Conservation (phyloP, 1,140 invertebrate species). For the Drosophila tani region DNA sequence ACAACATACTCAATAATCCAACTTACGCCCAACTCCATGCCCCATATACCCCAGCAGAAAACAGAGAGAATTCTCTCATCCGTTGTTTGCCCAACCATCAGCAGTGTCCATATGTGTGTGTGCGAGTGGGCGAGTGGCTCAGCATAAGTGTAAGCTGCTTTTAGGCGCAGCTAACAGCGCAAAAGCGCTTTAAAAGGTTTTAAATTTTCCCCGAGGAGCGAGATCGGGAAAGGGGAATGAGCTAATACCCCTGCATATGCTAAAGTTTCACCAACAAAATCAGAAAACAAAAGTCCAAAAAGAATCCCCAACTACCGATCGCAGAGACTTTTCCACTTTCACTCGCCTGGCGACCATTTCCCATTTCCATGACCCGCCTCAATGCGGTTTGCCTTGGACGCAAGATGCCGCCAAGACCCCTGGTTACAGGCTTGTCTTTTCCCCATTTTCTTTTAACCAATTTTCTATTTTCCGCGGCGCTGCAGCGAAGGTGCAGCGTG, state of each 20-base stretch:
- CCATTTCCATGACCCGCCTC: slow-evolving; percentile 58
- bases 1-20: background rate
- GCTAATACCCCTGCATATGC: background rate
- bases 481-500: slow-evolving; percentile 22
- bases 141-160: slow-evolving; percentile 64
- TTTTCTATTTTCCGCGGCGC: slow-evolving; percentile 5
- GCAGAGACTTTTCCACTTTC: slow-evolving; percentile 26
- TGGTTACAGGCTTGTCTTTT: background rate
- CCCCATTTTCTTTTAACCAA: slow-evolving; percentile 18
- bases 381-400: slow-evolving; percentile 54
- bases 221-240: background rate
- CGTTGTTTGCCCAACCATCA: slow-evolving; percentile 50
- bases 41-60: slow-evolving; percentile 5
- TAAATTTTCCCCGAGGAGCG: slow-evolving; percentile 34
- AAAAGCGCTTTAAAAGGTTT: slow-evolving; percentile 78
- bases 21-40: too few relatives aligned
- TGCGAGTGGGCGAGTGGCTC: slow-evolving; percentile 16
- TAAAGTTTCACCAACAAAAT: background rate
- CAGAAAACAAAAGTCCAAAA: background rate
- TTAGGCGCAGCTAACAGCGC: slow-evolving; percentile 70
- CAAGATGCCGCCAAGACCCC: slow-evolving; percentile 2
- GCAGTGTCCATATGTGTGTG: slow-evolving; percentile 23
- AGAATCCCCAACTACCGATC: background rate
- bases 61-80: slow-evolving; percentile 33
- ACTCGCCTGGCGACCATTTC: slow-evolving; percentile 6